These are phyloP conservation scores for Channa maculata DNA, from an alignment of 2,113 vertebrate genomes.

Conservation along the genomic window DNA sequence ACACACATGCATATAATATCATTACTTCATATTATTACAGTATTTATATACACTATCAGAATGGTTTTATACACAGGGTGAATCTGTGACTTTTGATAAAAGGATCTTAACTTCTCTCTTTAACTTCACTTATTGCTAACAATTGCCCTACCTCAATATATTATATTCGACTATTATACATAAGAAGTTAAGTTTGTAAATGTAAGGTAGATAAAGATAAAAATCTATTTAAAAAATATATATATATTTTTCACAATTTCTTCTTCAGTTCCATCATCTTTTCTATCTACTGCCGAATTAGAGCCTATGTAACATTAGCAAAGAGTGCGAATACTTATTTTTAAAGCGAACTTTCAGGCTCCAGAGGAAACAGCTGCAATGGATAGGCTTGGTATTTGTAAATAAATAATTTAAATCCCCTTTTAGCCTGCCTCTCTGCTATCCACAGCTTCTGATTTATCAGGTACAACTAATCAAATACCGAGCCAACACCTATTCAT, in stretches of 20 bases:
- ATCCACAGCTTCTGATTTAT: constrained; percentile 67
- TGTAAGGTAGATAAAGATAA: not conserved
- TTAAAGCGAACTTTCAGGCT: constrained; percentile 48
- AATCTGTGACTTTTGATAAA: constrained; percentile 21
- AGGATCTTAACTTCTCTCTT: not conserved
- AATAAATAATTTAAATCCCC: constrained; percentile 83
- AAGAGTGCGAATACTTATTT: constrained; percentile 52
- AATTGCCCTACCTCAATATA: not conserved
- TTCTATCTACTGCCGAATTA: not conserved
- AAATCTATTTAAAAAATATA: no score
- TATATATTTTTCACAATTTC: no score
- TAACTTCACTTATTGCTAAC: not conserved
- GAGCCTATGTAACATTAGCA: constrained; percentile 33
- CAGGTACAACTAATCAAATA: constrained; percentile 57
- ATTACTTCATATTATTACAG: not conserved
- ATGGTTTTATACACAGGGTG: not conserved
- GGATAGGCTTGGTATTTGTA: constrained; percentile 73
- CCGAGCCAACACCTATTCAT: not conserved
- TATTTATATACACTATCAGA: not conserved
- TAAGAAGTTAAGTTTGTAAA: not conserved
- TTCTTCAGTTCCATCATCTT: not conserved
- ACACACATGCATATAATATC: constrained; percentile 4
- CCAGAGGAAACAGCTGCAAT: constrained; percentile 75
- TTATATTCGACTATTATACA: not conserved
- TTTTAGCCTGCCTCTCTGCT: constrained; percentile 72